Evolutionary conservation across 2,888 invertebrate genomes (phyloP), one percentile per base, ranked within the genome.

Genomic region (Malthinus seriepunctatus): DNA sequence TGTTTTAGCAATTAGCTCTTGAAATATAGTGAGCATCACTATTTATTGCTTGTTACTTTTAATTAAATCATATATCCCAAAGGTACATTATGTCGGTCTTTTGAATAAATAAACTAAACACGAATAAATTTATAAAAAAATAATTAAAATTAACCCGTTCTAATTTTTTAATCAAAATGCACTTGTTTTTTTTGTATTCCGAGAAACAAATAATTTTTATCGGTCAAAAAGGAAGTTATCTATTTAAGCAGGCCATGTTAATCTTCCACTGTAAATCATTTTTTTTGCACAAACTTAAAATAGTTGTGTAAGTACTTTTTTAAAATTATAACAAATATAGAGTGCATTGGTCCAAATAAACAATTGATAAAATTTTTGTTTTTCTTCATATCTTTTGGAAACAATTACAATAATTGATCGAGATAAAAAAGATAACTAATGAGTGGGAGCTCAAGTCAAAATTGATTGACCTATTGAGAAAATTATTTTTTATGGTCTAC

Each of bases 131-230:
- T 5, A 23, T 5, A 23, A 23, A 23, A 23, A 23, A 23, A 23
- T 23, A 3, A 23, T 3, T 3, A 23, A 23, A 23, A 23, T 23
- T 2, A 23, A 23, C 23, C 23, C 23, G 3, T 23, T 23, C 23
- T 3, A 23, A 23, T 23, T 23, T 23, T 23, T 23, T 23, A 23
- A 23, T 23, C 54, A 45, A 54, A 59, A 62, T 49, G 54, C 35
- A 49, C 33, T 54, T 55, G 23, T 61, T 42, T 72, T 69, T 73
- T 69, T 14, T 14, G n/a, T 14, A 23, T 42, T 67, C 45, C 67
- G 65, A 67, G 72, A 69, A 75, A 68, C 69, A 73, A 74, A 73
- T 71, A 71, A 70, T 70, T 74, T 77, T 23, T 76, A 78, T 78
- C 78, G 77, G 78, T 78, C 77, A 77, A 69, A 72, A 71, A 62